Percentiles rank a stretch among this genome's conserved stretches.
Evolutionary conservation across 1,140 invertebrate genomes (phyloP).

Genomic region (Arctopsyche grandis): DNA sequence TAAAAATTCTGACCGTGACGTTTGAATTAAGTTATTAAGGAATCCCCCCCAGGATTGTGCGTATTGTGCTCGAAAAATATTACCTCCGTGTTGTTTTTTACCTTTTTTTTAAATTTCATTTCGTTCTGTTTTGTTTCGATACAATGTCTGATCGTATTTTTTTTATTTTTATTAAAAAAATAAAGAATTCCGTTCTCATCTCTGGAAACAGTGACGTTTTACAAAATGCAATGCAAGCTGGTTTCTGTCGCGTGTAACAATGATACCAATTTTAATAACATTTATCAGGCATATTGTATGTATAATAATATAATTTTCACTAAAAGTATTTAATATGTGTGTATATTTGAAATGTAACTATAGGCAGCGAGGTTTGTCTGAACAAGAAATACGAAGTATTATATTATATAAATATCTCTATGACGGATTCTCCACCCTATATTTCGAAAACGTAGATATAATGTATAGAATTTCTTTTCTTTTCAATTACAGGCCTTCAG

Average conservation of each 20-base stretch:
- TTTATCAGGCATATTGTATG: too few species aligned
- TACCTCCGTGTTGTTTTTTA: background rate
- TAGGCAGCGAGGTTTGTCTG: too few species aligned
- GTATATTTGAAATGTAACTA: too few species aligned
- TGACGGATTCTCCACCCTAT: background rate
- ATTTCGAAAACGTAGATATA: background rate
- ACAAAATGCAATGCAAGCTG: too few species aligned
- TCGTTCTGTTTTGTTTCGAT: background rate
- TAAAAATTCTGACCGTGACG: slow-evolving; percentile 21
- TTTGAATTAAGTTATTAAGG: slow-evolving; percentile 27
- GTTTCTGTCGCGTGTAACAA: too few species aligned
- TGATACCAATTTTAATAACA: too few species aligned
- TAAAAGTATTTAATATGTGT: too few species aligned
- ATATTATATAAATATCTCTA: background rate
- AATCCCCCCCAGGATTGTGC: slow-evolving; percentile 2
- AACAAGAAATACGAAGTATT: too few species aligned
- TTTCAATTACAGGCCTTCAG: background rate
- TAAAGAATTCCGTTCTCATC: too few species aligned
- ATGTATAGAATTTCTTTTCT: background rate
- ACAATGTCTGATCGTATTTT: background rate
- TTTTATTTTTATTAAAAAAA: background rate
- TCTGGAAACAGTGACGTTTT: too few species aligned
- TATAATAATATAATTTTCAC: too few species aligned
- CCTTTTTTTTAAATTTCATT: background rate
- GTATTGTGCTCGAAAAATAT: slow-evolving; percentile 19